Evolutionary conservation across 2,888 invertebrate species (phyloP).

Genomic region (Punctoribates punctum): DNA sequence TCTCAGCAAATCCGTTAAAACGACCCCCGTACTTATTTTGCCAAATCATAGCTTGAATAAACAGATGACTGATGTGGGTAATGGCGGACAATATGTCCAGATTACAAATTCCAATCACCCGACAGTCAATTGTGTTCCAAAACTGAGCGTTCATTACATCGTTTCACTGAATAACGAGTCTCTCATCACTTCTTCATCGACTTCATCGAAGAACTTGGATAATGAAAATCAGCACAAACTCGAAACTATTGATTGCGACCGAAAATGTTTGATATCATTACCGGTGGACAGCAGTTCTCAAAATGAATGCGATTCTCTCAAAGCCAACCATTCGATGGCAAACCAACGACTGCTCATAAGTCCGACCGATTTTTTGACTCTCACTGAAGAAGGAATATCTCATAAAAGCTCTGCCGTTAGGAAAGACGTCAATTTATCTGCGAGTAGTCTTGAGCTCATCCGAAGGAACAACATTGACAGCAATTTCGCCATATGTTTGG

Average conservation of each 20-base stretch:
- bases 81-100: slow-evolving; percentile 14
- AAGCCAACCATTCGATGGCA: slow-evolving; percentile 7
- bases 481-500: slow-evolving; percentile 37
- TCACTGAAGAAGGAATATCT: slow-evolving; percentile 35
- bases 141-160: slow-evolving; percentile 33
- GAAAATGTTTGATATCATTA: slow-evolving; percentile 26
- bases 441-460: slow-evolving; percentile 37
- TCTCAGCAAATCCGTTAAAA: not conserved
- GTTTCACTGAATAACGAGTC: slow-evolving; percentile 20
- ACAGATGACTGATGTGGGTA: not conserved
- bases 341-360: slow-evolving; percentile 39
- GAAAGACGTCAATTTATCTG: slow-evolving; percentile 42
- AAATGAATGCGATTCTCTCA: not conserved
- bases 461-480: slow-evolving; percentile 23
- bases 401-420: slow-evolving; percentile 38
- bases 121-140: slow-evolving; percentile 6
- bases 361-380: slow-evolving; percentile 41
- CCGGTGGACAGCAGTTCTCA: slow-evolving; percentile 8
- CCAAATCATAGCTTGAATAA: slow-evolving; percentile 22
- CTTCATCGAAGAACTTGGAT: not conserved
- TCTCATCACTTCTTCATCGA: not conserved
- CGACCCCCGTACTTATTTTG: slow-evolving; percentile 12
- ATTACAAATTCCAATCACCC: not conserved
- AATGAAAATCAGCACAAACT: not conserved
- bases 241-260: not conserved